Conservation (phyloP, 37 sponge, comb jelly and placozoan genomes). For the Ephydatia muelleri region DNA sequence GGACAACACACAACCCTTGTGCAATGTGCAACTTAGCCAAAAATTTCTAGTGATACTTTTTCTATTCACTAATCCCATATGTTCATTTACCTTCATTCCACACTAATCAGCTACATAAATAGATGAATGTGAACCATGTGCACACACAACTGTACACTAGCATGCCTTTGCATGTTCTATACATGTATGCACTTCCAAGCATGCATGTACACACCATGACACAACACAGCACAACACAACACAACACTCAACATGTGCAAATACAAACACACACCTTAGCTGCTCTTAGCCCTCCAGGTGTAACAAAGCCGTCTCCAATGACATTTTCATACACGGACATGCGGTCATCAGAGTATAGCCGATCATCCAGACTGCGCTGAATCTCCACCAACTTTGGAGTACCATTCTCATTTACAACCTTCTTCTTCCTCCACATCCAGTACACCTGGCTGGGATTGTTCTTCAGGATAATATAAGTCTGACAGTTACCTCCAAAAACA, state of each 20-base stretch:
- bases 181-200: no score
- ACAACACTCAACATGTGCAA: not conserved
- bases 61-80: no score
- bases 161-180: no score
- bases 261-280: constrained; percentile 18
- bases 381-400: not conserved
- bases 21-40: no score
- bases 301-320: constrained; percentile 37
- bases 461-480: constrained; percentile 41
- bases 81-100: no score
- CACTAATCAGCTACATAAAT: no score
- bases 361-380: constrained; percentile 22
- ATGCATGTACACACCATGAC: no score
- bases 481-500: constrained; percentile 21
- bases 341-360: constrained; percentile 17
- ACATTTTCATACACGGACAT: constrained; percentile 40
- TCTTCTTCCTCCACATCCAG: constrained; percentile 60
- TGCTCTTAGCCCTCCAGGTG: constrained; percentile 39
- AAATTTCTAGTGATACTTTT: no score
- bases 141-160: no score
- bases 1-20: no score
- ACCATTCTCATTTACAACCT: not conserved
- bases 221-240: not conserved
- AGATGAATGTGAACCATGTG: no score
- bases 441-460: constrained; percentile 41